Base-by-base conservation (phyloP, 1,140 invertebrate genomes). In the Probaryconus sp. region DNA sequence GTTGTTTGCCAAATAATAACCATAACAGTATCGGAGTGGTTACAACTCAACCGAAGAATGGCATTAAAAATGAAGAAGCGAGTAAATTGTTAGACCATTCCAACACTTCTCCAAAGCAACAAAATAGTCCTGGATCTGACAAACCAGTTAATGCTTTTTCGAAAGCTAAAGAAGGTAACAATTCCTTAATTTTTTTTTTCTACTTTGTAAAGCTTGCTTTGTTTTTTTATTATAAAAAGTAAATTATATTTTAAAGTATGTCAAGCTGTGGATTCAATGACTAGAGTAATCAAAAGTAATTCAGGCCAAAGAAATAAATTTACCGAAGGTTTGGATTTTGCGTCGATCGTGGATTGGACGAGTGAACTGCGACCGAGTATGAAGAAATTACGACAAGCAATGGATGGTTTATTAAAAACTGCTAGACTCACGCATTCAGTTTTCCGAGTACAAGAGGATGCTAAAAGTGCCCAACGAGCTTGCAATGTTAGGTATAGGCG, bases 391-490 rank as follows among this genome's bases (percentile, higher is more conserved):
- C 89, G 93, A 0, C 91, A 93, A 68, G 93, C 94, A 0, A 95
- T 94, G 90, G 94, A 95, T 79, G 93, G 93, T 0, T 83, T 96
- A 0, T 81, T 95, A 5, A 95, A 95, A 81, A 96, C 94, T 67
- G 93, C 94, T 0, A 88, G 94, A 20, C 87, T 97, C 2, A 95
- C 95, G 0, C 95, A 98, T 84, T 95, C 94, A 4, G 95, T 97
- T 7, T 92, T 97, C 76, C 86, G 95, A 1, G 89, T 98, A 2
- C 92, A 95, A 76, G 92, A 94, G 81, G 93, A 94, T 80, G 86
- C 91, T 82, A 83, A 92, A 84, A 85, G 90, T 83, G 88, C 92
- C 64, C 85, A 92, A 83, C 83, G 92, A 79, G 88, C 89, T 5
- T 92, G 92, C 20, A 89, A 90, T 11, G 87, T 94, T 11, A 90